These are phyloP conservation scores for Pristionchus exspectatus DNA, from an alignment of 2,888 invertebrate species.

Conservation along the genomic window DNA sequence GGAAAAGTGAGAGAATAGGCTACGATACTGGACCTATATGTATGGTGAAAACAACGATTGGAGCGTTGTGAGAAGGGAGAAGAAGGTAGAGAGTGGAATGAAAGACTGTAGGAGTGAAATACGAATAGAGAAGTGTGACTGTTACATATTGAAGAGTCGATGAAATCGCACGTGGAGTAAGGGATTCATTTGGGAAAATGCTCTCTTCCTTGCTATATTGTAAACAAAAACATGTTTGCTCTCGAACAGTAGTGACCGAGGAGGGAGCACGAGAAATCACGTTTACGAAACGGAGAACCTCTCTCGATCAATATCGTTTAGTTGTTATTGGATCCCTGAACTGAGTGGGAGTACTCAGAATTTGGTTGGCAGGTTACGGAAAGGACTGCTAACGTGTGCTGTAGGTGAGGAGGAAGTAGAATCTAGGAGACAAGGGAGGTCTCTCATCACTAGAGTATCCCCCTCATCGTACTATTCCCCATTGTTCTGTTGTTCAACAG, in stretches of 20 bases:
- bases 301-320: too few species aligned
- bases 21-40: constrained; percentile 42
- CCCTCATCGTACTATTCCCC: not conserved
- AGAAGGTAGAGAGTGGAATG: not conserved
- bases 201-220: not conserved
- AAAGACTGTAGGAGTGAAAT: constrained; percentile 15
- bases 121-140: constrained; percentile 27
- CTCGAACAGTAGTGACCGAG: constrained; percentile 14
- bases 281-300: not conserved
- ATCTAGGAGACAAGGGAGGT: not conserved
- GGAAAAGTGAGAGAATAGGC: constrained; percentile 51
- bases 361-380: not conserved
- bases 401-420: constrained; percentile 7
- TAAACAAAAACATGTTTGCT: constrained; percentile 48
- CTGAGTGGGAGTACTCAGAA: not conserved
- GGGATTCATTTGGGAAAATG: constrained; percentile 4
- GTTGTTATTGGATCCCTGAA: too few species aligned
- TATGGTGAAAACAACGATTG: constrained; percentile 39
- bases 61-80: not conserved
- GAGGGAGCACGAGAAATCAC: not conserved
- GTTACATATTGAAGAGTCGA: not conserved
- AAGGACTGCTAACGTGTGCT: not conserved
- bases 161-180: not conserved
- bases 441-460: not conserved
- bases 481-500: not conserved